Evolutionary conservation across 2,113 vertebrate species (phyloP).

Genomic region (Turnix velox): DNA sequence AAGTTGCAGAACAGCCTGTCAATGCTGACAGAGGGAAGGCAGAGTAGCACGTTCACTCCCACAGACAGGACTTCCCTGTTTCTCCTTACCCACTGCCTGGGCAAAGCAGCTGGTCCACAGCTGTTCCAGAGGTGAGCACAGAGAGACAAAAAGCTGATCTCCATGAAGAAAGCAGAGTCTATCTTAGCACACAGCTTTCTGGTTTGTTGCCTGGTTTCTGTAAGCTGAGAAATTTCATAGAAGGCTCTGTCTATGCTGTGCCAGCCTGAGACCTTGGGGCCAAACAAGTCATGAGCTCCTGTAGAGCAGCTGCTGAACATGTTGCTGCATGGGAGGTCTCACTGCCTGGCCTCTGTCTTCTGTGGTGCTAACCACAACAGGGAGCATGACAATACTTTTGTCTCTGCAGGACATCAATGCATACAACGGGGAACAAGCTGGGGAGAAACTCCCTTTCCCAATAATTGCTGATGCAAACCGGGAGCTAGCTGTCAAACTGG

Average conservation of each 20-base stretch:
- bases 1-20: not conserved
- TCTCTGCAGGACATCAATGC: slow-evolving; percentile 86
- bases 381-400: not conserved
- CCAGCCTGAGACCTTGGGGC: not conserved
- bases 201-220: not conserved
- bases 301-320: not conserved
- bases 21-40: not conserved
- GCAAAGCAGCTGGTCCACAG: not conserved
- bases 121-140: not conserved
- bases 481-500: slow-evolving; percentile 83
- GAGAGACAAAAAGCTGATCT: not conserved
- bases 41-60: not conserved
- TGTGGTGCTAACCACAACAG: not conserved
- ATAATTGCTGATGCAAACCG: slow-evolving; percentile 92
- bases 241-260: not conserved
- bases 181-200: not conserved
- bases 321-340: not conserved
- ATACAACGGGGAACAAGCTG: slow-evolving; percentile 68
- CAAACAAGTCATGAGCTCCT: not conserved
- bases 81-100: not conserved
- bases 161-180: not conserved
- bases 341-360: not conserved
- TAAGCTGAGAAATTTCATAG: not conserved
- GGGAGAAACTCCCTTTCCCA: slow-evolving; percentile 83
- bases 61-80: not conserved